A percentile compares a stretch with the other conserved stretches of the same genome.
phyloP scores from a whole-genome alignment of 2,888 invertebrate genomes.

The Oscheius sp. region DNA sequence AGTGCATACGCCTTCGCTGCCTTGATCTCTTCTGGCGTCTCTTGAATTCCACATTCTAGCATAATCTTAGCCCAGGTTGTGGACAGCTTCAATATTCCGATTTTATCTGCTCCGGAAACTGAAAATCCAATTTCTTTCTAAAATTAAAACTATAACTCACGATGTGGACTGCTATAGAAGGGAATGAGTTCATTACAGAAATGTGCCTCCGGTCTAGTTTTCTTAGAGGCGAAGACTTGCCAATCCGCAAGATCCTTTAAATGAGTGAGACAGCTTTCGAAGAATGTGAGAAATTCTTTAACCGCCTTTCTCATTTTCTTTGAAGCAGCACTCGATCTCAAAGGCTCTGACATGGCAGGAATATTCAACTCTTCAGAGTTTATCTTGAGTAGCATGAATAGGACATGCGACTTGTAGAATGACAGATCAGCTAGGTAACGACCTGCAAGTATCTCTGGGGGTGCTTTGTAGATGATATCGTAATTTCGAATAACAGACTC shows the following conservation, averaged over 20 bases:
- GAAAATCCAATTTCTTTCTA: not conserved
- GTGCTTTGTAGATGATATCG: not conserved
- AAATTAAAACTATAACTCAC: conserved; percentile 2
- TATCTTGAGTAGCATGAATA: not conserved
- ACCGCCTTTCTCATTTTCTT: conserved; percentile 1
- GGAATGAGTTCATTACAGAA: conserved; percentile 9
- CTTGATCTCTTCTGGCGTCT: not conserved
- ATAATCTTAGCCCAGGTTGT: conserved; percentile 5
- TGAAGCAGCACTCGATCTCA: not conserved
- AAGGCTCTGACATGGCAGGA: not conserved
- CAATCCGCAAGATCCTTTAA: not conserved
- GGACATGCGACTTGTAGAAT: conserved; percentile 1
- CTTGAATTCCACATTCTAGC: not conserved
- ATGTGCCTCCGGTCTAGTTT: not conserved
- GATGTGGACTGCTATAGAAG: not conserved
- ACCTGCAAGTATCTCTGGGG: not conserved
- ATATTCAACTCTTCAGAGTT: not conserved
- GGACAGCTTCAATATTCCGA: not conserved
- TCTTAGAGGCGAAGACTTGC: not conserved
- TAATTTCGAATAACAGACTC: conserved; percentile 4
- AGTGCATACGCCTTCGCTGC: not conserved
- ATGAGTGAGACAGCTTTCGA: not conserved
- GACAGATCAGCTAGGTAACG: not conserved
- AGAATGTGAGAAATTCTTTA: not conserved
- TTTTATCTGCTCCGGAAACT: conserved; percentile 10